Evolutionary conservation across 2,797 vertebrate species (phyloP).

Genomic region (Gambelia wislizenii): DNA sequence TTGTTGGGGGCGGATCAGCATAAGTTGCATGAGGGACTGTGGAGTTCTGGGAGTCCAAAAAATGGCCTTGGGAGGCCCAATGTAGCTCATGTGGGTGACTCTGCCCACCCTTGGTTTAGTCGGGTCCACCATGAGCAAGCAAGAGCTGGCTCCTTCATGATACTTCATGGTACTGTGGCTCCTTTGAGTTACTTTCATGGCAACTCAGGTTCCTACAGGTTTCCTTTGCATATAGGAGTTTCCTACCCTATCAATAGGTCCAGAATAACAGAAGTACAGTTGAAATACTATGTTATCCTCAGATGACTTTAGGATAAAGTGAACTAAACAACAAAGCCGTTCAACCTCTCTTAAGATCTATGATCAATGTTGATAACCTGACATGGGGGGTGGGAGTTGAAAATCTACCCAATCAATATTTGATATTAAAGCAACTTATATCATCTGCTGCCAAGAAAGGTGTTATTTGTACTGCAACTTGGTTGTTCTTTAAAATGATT

Average conservation of each 20-base stretch:
- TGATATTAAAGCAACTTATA: slow-evolving; percentile 38
- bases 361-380: slow-evolving; percentile 18
- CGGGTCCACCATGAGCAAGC: too few species aligned
- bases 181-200: too few species aligned
- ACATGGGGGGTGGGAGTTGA: slow-evolving; percentile 3
- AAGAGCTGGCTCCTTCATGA: too few species aligned
- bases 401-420: not conserved
- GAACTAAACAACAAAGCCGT: not conserved
- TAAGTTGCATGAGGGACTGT: too few species aligned
- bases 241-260: not conserved
- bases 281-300: not conserved
- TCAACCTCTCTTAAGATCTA: not conserved
- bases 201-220: too few species aligned
- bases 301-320: slow-evolving; percentile 2
- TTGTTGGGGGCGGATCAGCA: too few species aligned
- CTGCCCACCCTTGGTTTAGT: too few species aligned
- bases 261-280: not conserved
- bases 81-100: too few species aligned
- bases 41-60: too few species aligned
- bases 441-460: accelerated
- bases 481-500: slow-evolving; percentile 36
- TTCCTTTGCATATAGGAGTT: not conserved
- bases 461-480: slow-evolving; percentile 1
- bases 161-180: too few species aligned
- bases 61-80: too few species aligned